These are phyloP conservation scores for Canis aureus DNA, from an alignment of 2,113 vertebrate species.

Conservation along the genomic window DNA sequence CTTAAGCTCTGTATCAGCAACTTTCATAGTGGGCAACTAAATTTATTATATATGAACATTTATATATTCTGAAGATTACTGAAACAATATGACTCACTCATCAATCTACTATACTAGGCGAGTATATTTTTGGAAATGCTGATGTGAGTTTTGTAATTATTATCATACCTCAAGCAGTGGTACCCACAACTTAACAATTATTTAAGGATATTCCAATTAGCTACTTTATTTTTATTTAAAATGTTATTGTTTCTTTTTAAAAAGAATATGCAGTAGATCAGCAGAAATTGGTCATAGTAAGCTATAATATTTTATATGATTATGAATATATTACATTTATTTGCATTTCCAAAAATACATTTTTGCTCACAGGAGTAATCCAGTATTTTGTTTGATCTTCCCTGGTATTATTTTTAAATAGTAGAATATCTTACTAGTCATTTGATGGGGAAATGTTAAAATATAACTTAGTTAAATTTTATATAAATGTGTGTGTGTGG, in stretches of 20 bases:
- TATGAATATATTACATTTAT: neutral
- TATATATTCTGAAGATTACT: constrained; percentile 29
- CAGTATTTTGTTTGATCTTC: neutral
- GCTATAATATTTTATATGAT: neutral
- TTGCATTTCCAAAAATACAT: neutral
- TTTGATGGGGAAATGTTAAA: neutral
- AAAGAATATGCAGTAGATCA: neutral
- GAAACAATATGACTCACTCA: constrained; percentile 37
- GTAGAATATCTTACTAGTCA: neutral
- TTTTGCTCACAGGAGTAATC: neutral
- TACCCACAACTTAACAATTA: constrained; percentile 36
- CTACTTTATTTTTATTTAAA: constrained; percentile 32
- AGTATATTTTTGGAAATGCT: constrained; percentile 52
- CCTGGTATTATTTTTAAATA: neutral
- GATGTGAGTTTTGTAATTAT: constrained; percentile 55
- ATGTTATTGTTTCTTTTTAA: constrained; percentile 20
- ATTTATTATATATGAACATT: constrained; percentile 67
- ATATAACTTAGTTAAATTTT: neutral
- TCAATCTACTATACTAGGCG: constrained; percentile 45
- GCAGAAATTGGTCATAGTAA: constrained; percentile 15
- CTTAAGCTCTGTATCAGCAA: constrained; percentile 71
- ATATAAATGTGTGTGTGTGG: neutral
- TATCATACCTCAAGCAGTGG: constrained; percentile 3
- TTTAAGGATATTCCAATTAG: constrained; percentile 50
- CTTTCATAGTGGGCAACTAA: constrained; percentile 63